Base-by-base conservation (phyloP, 2,797 vertebrate species). In the Coracias cyanogaster region DNA sequence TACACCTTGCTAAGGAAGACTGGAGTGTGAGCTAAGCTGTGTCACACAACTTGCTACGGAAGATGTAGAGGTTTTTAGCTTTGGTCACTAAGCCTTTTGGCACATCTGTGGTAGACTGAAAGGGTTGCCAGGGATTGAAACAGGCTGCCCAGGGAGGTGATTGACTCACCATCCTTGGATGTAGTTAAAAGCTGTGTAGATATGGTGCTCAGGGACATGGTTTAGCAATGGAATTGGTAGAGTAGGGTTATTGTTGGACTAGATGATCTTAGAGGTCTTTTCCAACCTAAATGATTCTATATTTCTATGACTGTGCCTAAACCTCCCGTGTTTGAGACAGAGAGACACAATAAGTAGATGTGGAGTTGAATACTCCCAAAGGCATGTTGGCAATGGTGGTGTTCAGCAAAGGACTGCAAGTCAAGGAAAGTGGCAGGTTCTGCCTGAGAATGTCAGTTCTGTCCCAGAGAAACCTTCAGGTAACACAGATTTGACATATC, bases 311-410 rank as follows among this genome's bases (percentile, higher is more conserved):
- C 6, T 88, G 17, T 54, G 52, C 25, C 39, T 60, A 15, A 87
- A 78, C 49, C 13, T 62, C 22, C 54, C 17, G 6, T 21, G 19
- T 67, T 43, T 48, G 58, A 72, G 7, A 65, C 39, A 12, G 12
- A 60, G 35, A 61, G 15, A 64, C 12, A 35, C 24, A 51, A 5
- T 8, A 55, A 54, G 26, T 18, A 85, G 28, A 18, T 21, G 20
- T n/a, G 26, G 22, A 12, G 51, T 73, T 57, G 15, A 3, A 46
- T 4, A 7, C 16, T 82, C 72, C 45, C 26, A 39, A 54, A 79
- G 21, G 4, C 0, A 0, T 8, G 26, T 3, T 15, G 12, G 15
- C 4, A 1, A 18, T n/a, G 46, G 15, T 31, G 29, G 7, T n/a
- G 10, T 49, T 67, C 49, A 51, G 17, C 15, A 26, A 41, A 58